These are phyloP conservation scores for Orthonychiurus folsomi DNA, from an alignment of 2,888 invertebrate species.

Conservation along the genomic window DNA sequence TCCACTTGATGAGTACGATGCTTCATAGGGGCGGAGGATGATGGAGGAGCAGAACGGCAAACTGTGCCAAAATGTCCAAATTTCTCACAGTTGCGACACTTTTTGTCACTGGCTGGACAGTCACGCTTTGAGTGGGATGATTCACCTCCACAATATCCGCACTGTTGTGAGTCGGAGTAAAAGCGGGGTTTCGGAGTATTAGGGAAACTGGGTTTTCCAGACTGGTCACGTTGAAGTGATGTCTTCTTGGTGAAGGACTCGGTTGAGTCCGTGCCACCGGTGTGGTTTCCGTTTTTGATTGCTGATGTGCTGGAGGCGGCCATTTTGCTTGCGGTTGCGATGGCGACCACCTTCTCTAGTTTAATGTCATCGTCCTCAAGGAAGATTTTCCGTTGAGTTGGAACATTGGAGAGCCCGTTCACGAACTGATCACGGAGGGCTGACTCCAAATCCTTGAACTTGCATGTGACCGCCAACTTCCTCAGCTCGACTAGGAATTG, in stretches of 20 bases:
- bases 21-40: too few relatives aligned
- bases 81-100: conserved; percentile 1
- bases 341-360: not conserved
- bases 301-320: conserved; percentile 15
- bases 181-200: too few relatives aligned
- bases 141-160: conserved; percentile 11
- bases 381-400: conserved; percentile 11
- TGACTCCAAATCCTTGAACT: conserved; percentile 11
- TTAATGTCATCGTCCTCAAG: conserved; percentile 10
- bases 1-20: too few relatives aligned
- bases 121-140: not conserved
- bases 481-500: conserved; percentile 12
- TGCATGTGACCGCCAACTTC: conserved; percentile 12
- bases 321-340: conserved; percentile 9
- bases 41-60: not conserved
- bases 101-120: not conserved
- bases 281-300: conserved; percentile 6
- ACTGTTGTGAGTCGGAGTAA: not conserved
- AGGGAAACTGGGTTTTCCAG: too few relatives aligned
- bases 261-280: not conserved
- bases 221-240: too few relatives aligned
- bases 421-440: conserved; percentile 16
- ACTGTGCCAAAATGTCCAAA: not conserved
- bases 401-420: conserved; percentile 12
- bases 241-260: conserved; percentile 1